Base-by-base conservation (phyloP, 1,140 invertebrate species). In the Stenopsyche tienmushanensis region DNA sequence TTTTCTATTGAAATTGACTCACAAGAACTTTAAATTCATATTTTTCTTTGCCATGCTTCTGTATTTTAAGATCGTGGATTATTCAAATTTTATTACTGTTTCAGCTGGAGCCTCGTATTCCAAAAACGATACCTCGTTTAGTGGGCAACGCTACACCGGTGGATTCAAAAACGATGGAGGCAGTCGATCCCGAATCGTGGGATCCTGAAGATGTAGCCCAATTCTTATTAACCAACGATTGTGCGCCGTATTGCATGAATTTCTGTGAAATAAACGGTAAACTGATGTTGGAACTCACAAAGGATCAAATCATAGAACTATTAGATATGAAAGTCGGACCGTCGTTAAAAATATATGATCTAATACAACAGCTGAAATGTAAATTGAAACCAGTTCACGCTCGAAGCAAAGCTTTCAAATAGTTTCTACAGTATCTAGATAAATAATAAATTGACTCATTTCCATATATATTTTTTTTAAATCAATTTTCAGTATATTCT, bases 301-400 rank as follows among this genome's bases (percentile, higher is more conserved):
- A 95, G 80, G 93, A 96, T 74, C 88, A 96, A 78, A 92, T 96
- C 57, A 88, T 96, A 69, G 89, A 90, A 73, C 82, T 95, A 25
- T 89, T 94, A 10, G 90, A 92, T 67, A 94, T 93, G 83, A 97
- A 96, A 84, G 92, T 97, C 59, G 95, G 95, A 2, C 94, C 94
- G 5, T 94, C 93, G 3, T 75, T 97, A 21, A 97, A 97, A 83
- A 96, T 97, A 74, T 91, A 86, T 73, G 92, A 96, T 80, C 83
- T 97, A 42, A 92, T 97, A 71, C 88, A 91, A 72, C 91, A 94
- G 72, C 81, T 95, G 13, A 92, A 92, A 80, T 87, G 87, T 72
- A 90, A 90, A 84, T 85, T 91, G 52, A 90, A 89, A 77, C 87
- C 88, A 62, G 85, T 88, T 63, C 87, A 89, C 74, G 85, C 85